Percentiles rank a stretch among this genome's conserved stretches.
Evolutionary conservation across 2,797 vertebrate genomes (phyloP).

Genomic region (Heteromormyrus szaboi): DNA sequence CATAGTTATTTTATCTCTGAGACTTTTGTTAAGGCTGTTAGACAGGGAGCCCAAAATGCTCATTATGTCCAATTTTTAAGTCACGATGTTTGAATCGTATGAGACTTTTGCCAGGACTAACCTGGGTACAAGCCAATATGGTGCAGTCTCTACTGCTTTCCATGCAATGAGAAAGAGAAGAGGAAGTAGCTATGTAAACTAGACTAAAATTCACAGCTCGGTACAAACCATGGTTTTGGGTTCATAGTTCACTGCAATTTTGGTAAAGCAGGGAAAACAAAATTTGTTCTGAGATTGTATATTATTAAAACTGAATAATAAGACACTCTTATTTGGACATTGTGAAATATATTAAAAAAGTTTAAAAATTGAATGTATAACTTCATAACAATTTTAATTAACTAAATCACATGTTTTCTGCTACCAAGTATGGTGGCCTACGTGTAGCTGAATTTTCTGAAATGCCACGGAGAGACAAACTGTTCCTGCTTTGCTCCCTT

Average conservation of each 20-base stretch:
- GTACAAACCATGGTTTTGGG: not conserved
- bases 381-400: not conserved
- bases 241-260: not conserved
- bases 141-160: not conserved
- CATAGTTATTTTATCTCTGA: not conserved
- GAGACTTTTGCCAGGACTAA: not conserved
- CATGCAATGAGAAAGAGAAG: not conserved
- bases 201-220: not conserved
- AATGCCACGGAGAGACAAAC: not conserved
- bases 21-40: conserved; percentile 77
- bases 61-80: not conserved
- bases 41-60: conserved; percentile 66
- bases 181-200: not conserved
- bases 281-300: not conserved
- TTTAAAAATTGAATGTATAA: not conserved
- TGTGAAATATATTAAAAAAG: not conserved
- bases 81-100: not conserved
- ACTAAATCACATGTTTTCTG: not conserved
- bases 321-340: not conserved
- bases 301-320: not conserved
- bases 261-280: not conserved
- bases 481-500: not conserved
- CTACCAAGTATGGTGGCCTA: not conserved
- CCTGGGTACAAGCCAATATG: not conserved
- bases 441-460: not conserved